phyloP scores from a whole-genome alignment of 1,140 invertebrate genomes.

The Oedothorax gibbosus region DNA sequence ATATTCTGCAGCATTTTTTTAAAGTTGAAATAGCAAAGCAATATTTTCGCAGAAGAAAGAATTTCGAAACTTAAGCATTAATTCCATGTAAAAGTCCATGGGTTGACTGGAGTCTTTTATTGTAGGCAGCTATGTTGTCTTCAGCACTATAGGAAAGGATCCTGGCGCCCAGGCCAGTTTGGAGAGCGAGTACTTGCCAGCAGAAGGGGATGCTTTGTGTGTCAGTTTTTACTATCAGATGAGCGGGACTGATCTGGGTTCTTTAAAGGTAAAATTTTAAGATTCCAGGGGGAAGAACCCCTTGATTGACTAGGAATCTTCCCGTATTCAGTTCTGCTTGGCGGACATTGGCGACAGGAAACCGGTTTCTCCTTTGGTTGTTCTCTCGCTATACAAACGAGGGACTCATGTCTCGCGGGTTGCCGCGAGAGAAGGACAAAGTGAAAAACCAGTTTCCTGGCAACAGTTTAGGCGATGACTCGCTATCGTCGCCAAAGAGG shows the following conservation, averaged over 20 bases:
- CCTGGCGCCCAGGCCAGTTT: slow-evolving; percentile 20
- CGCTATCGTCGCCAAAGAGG: too few species aligned
- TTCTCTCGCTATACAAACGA: too few species aligned
- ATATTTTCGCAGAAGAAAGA: background rate
- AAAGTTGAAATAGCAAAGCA: background rate
- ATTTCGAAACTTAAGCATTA: background rate
- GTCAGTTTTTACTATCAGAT: slow-evolving; percentile 41
- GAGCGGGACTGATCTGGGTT: slow-evolving; percentile 28
- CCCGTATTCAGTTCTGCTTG: too few species aligned
- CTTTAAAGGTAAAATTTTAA: slow-evolving; percentile 32
- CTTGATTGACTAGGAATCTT: too few species aligned
- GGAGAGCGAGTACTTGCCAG: slow-evolving; percentile 47
- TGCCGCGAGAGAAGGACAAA: too few species aligned
- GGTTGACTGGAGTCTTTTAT: background rate
- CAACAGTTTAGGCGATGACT: too few species aligned
- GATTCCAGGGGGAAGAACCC: background rate
- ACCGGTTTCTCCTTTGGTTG: too few species aligned
- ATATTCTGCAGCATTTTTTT: too few species aligned
- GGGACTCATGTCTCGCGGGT: too few species aligned
- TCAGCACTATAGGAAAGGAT: slow-evolving; percentile 30
- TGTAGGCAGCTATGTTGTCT: slow-evolving; percentile 50
- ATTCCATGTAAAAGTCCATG: too few species aligned
- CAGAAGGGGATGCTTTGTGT: background rate
- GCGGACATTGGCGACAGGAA: too few species aligned
- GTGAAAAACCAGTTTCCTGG: too few species aligned